These are phyloP conservation scores for Anser cygnoides DNA, from an alignment of 2,113 vertebrate genomes.

Conservation along the genomic window DNA sequence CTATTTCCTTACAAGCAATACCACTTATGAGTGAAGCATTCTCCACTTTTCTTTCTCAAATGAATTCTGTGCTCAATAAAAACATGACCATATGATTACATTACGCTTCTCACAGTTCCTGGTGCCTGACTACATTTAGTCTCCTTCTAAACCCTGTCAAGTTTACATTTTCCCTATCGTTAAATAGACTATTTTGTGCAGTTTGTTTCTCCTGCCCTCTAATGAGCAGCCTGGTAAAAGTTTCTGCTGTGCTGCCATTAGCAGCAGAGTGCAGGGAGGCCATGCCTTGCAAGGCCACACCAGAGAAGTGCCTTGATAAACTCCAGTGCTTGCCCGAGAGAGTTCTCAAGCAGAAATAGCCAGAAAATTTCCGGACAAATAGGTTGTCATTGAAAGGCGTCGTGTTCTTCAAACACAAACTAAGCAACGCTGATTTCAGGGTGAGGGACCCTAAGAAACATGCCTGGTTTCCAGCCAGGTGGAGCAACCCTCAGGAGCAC, in stretches of 20 bases:
- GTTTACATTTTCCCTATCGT: constrained; percentile 35
- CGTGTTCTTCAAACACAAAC: neutral
- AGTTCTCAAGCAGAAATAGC: neutral
- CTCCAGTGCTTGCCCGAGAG: neutral
- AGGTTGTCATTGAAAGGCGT: neutral
- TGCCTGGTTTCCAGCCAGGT: neutral
- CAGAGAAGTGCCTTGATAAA: constrained; percentile 44
- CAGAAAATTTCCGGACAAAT: neutral
- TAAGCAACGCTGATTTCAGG: neutral
- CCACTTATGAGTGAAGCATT: neutral
- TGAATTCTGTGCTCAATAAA: constrained; percentile 47
- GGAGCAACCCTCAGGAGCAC: neutral
- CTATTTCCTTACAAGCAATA: constrained; percentile 43
- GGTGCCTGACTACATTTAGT: constrained; percentile 45
- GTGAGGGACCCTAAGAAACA: neutral
- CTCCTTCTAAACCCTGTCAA: constrained; percentile 14
- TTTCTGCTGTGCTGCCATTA: neutral
- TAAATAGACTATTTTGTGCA: constrained; percentile 42
- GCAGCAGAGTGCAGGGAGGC: neutral
- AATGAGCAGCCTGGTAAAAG: constrained; percentile 42
- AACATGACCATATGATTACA: constrained; percentile 20
- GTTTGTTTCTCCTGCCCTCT: neutral
- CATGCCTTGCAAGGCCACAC: constrained; percentile 45
- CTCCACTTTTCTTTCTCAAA: constrained; percentile 46
- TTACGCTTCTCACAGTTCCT: constrained; percentile 40